Conservation (phyloP, 1,140 invertebrate genomes). For the Drosophila triauraria region DNA sequence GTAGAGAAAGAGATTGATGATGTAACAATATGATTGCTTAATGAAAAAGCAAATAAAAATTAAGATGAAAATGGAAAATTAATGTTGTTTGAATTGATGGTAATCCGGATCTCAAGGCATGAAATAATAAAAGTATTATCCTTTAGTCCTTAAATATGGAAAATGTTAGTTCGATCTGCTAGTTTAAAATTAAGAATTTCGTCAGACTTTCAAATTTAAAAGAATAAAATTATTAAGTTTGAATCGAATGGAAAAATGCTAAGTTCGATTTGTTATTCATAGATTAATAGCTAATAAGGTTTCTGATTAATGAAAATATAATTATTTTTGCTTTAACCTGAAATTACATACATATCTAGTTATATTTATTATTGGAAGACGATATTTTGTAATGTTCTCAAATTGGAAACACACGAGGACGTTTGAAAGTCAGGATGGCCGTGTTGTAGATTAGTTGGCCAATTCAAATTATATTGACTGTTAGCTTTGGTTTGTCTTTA, state of each 20-base stretch:
- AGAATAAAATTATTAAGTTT: not conserved
- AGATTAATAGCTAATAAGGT: not conserved
- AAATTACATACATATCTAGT: not conserved
- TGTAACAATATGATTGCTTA: not conserved
- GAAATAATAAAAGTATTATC: not conserved
- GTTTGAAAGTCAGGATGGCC: not conserved
- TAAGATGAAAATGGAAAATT: not conserved
- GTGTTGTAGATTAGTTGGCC: not conserved
- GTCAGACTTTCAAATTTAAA: not conserved
- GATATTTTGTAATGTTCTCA: not conserved
- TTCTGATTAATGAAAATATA: no score
- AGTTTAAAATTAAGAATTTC: not conserved
- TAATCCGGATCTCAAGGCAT: constrained; percentile 5
- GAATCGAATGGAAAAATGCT: not conserved
- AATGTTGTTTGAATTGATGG: not conserved
- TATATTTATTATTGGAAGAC: constrained; percentile 2
- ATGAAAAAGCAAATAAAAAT: not conserved
- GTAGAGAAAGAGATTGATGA: not conserved
- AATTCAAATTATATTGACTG: not conserved
- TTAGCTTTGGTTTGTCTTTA: not conserved
- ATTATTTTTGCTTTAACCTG: not conserved
- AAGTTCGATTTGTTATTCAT: not conserved
- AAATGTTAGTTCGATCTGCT: not conserved
- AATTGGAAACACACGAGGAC: not conserved
- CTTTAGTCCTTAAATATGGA: not conserved